Base-by-base conservation (phyloP, 2,888 invertebrate species). In the Lacanobia wlatinum region DNA sequence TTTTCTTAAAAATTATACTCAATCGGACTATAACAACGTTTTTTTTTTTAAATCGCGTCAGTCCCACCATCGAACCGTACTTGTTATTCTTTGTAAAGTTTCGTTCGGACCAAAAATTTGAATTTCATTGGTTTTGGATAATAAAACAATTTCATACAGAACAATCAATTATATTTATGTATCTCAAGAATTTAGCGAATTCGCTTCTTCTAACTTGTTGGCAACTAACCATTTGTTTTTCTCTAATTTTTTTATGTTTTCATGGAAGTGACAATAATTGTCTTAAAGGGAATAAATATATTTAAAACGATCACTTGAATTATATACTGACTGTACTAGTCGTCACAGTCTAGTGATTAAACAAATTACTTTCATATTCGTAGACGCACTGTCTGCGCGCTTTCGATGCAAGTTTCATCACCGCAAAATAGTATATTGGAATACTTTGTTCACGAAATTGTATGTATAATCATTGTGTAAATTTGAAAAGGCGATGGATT, bases 291-390 rank as follows among this genome's bases (percentile, higher is more conserved):
- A 34, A 34, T 34, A 34, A 34, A 34, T 34, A 34, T 34, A 34
- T 34, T 34, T 34, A 56, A n/a, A 76, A 67, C 67, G 18, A 34
- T 38, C 23, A 48, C 28, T 64, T 40, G 8, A 16, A 52, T 38
- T n/a, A n/a, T n/a, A n/a, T n/a, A 55, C 18, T 43, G 43, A 50
- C 62, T 56, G 43, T 61, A 67, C 53, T 38, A 58, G 61, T 43
- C 65, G 88, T 82, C 65, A 87, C 83, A 87, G 84, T 87, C 77
- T 74, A 75, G 52, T 76, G 89, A 85, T 82, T 86, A 83, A 74
- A 83, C 82, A 88, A 90, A 90, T 88, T 83, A 86, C 86, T 89
- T 90, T 90, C 86, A 85, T 86, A 84, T 83, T 84, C 71, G 64
- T 78, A 71, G 71, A 80, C 55, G 72, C 63, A 71, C 67, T 74